phyloP scores from a whole-genome alignment of 2,113 vertebrate genomes.

The Camarhynchus parvulus region DNA sequence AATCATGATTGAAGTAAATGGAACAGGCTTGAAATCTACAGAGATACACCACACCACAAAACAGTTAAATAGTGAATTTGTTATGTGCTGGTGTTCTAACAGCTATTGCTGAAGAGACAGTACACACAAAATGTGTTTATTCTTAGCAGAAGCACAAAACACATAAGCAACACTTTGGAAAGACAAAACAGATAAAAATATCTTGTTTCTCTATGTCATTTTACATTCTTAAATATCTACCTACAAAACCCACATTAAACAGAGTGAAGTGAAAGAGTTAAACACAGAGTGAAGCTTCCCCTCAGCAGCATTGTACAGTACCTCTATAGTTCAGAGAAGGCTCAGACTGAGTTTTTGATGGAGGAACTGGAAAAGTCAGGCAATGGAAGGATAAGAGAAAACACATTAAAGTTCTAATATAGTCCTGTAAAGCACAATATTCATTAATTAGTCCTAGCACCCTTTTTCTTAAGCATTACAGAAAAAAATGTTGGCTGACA shows the following conservation, averaged over 20 bases:
- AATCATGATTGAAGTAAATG: neutral
- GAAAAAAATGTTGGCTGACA: fast-evolving
- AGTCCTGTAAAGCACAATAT: neutral
- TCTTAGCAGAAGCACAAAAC: neutral
- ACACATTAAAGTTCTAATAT: conserved; percentile 5
- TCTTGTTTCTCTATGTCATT: neutral
- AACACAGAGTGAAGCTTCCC: neutral
- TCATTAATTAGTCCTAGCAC: neutral
- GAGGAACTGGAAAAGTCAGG: conserved; percentile 86
- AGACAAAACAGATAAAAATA: neutral
- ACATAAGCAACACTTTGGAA: neutral
- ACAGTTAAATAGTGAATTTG: neutral
- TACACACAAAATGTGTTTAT: neutral
- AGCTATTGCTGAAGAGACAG: neutral
- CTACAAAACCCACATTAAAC: conserved; percentile 34
- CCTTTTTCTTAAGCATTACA: neutral
- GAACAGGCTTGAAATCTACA: neutral
- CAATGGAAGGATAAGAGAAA: conserved; percentile 52
- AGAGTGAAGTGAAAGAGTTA: neutral
- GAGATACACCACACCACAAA: neutral
- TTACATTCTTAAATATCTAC: neutral
- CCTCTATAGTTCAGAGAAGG: conserved; percentile 89
- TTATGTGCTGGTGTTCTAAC: neutral
- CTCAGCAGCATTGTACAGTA: conserved; percentile 71
- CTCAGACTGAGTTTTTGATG: conserved; percentile 91